Evolutionary conservation across 2,888 invertebrate genomes (phyloP), one percentile per base, ranked within the genome.

Genomic region (Troilus luridus): DNA sequence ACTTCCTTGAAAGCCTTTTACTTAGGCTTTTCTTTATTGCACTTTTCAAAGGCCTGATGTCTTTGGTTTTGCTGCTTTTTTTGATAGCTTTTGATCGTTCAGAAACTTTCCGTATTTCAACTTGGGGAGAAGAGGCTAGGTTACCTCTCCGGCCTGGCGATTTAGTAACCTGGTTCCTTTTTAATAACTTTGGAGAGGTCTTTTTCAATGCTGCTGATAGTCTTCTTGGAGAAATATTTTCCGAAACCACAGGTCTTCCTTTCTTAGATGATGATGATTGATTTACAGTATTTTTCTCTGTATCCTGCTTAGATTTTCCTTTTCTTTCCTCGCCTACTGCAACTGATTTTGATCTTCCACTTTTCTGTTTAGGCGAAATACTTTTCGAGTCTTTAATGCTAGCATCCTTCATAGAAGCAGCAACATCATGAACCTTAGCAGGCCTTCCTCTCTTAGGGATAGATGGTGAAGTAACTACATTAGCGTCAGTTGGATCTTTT

Each of bases 1-100:
- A 85, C 56, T 85, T 85, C n/a, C 85, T 85, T 21, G 56, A 85
- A 85, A 85, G 56, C 56, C 56, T 85, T 85, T 81, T 81, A 41
- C 81, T 81, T 19, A 54, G 19, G 54, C 19, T 81, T 81, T 85
- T 56, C 11, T 85, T 85, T 19, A 85, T 56, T 85, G 56, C 85
- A 85, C 85, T 85, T 85, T 85, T 85, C 85, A 85, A 85, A n/a
- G 85, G 56, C 8, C 7, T 85, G 9, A 1, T 85, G 11, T 56
- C 85, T 85, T 85, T 58, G 54, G 5, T 21, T n/a, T 85, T 85
- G 21, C 56, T 85, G 6, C 14, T 85, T 12, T 58, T 85, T 85
- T 58, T 58, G 56, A 85, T 85, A 5, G 12, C 85, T 85, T 85
- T 85, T 85, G 85, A 85, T 19, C 56, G 54, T 14, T 85, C 85